These are phyloP conservation scores for Aphelocoma californica DNA, from an alignment of 2,797 vertebrate genomes.

Conservation along the genomic window DNA sequence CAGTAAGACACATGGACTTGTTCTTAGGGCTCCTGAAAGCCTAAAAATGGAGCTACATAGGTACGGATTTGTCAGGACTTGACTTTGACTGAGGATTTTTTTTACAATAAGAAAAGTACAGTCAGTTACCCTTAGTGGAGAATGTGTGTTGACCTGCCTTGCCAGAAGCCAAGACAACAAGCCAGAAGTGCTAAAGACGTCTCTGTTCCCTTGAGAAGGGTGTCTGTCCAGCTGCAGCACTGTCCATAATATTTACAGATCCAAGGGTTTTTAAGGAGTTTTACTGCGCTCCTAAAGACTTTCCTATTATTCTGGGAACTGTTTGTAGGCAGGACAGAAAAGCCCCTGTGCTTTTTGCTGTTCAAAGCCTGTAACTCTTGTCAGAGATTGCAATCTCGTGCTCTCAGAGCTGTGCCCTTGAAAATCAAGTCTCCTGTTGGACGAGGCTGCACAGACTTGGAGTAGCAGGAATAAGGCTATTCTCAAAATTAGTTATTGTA, in stretches of 20 bases:
- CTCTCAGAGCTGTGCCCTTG: background rate
- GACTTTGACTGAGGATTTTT: background rate
- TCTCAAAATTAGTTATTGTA: slow-evolving; percentile 31
- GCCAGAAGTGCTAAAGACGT: background rate
- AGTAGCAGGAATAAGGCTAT: background rate
- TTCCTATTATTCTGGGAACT: background rate
- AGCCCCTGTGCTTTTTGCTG: background rate
- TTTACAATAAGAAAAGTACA: background rate
- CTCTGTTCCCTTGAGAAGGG: background rate
- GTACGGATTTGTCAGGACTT: background rate
- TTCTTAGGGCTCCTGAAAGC: background rate
- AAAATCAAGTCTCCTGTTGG: background rate
- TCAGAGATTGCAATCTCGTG: background rate
- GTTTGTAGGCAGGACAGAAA: background rate
- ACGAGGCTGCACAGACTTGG: background rate
- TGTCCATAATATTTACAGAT: background rate
- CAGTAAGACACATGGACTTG: background rate
- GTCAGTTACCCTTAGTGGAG: background rate
- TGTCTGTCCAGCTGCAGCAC: background rate
- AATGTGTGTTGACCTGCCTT: background rate
- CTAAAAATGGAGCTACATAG: background rate
- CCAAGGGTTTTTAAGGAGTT: background rate
- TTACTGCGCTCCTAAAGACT: background rate
- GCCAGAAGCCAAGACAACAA: background rate
- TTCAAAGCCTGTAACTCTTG: background rate